Conservation (phyloP, 2,888 invertebrate genomes). For the Lasioglossum calceatum region DNA sequence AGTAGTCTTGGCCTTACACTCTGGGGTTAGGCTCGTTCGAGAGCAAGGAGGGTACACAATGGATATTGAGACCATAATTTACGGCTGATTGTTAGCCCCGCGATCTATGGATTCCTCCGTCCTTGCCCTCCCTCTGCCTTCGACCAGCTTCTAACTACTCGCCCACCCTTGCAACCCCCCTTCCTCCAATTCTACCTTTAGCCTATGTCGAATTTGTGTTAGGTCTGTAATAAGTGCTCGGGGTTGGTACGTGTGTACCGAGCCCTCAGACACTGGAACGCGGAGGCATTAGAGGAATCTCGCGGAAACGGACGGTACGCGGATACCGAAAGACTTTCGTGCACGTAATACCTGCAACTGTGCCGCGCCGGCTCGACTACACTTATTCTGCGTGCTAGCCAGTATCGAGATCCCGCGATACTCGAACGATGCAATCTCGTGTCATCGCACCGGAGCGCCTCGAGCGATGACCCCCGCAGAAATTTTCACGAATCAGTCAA, state of each 20-base stretch:
- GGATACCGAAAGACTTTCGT: slow-evolving; percentile 48
- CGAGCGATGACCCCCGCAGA: slow-evolving; percentile 7
- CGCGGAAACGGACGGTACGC: slow-evolving; percentile 43
- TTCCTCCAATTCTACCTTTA: neutral
- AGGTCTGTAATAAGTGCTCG: slow-evolving; percentile 64
- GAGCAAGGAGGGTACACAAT: slow-evolving; percentile 83
- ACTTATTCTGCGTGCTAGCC: slow-evolving; percentile 11
- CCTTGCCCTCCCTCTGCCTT: slow-evolving; percentile 44
- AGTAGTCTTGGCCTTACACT: slow-evolving; percentile 84
- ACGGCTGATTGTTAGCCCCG: slow-evolving; percentile 84
- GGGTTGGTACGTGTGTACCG: slow-evolving; percentile 49
- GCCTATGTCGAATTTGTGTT: slow-evolving; percentile 79
- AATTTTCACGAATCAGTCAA: neutral
- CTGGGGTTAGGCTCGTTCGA: slow-evolving; percentile 80
- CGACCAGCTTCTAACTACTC: slow-evolving; percentile 78
- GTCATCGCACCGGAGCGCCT: neutral
- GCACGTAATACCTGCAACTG: slow-evolving; percentile 41
- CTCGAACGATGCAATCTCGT: slow-evolving; percentile 20
- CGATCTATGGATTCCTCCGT: slow-evolving; percentile 84
- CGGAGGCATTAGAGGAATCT: slow-evolving; percentile 57
- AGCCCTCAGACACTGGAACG: slow-evolving; percentile 15
- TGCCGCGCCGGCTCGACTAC: neutral
- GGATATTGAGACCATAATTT: slow-evolving; percentile 85
- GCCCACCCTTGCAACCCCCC: neutral
- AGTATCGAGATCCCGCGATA: slow-evolving; percentile 20